Percentiles rank a stretch among this genome's conserved stretches.
Conservation (phyloP, 1,140 invertebrate species). For the Pseudomyrmex concolor region DNA sequence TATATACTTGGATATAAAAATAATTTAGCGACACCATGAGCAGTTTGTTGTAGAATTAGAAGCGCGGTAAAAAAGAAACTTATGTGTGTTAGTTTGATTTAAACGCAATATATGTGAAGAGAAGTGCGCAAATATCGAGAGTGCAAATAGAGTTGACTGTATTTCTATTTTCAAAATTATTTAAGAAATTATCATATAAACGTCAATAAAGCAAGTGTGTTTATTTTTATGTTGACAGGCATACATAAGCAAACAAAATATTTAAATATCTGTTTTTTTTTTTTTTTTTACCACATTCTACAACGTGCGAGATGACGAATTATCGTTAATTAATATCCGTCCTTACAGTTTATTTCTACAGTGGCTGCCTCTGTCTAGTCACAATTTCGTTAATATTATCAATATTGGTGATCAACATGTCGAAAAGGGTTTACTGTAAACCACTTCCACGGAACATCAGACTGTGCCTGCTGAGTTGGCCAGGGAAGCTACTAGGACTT, state of each 20-base stretch:
- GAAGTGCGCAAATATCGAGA: no score
- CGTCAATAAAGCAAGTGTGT: no score
- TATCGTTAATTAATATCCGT: not conserved
- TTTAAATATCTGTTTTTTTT: not conserved
- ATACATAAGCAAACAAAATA: not conserved
- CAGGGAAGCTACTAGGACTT: conserved; percentile 85
- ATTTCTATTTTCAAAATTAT: no score
- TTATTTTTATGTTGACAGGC: not conserved
- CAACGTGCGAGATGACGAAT: not conserved
- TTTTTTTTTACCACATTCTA: not conserved
- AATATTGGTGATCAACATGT: conserved; percentile 87
- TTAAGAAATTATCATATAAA: no score
- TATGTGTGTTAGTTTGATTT: no score
- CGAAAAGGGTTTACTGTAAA: conserved; percentile 83
- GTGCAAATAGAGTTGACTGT: no score
- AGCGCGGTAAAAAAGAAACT: no score
- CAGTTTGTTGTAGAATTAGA: no score
- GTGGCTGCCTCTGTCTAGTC: conserved; percentile 86
- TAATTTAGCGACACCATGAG: no score
- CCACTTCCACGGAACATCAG: conserved; percentile 86
- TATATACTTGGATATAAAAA: no score
- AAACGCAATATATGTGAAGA: no score
- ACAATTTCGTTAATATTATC: conserved; percentile 88
- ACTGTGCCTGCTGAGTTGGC: conserved; percentile 84
- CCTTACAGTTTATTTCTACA: conserved; percentile 87